Evolutionary conservation across 1,140 invertebrate genomes (phyloP).

Genomic region (Colletes gigas): DNA sequence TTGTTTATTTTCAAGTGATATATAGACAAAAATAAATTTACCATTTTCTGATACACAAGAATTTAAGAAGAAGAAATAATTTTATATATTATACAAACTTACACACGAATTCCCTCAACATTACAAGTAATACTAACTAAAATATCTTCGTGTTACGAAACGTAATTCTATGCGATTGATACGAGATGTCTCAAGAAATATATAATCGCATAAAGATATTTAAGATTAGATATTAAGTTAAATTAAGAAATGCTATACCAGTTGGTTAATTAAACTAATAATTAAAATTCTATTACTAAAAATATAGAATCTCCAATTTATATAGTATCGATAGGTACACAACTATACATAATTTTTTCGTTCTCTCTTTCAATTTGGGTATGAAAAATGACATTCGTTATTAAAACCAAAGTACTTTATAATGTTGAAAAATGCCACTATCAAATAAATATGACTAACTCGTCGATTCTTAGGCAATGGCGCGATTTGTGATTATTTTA

Average conservation of each 20-base stretch:
- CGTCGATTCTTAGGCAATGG: background rate
- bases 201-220: slow-evolving; percentile 28
- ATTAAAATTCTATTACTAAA: background rate
- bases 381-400: background rate
- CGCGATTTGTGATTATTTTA: background rate
- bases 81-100: slow-evolving; percentile 17
- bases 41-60: slow-evolving; percentile 25
- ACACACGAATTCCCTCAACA: slow-evolving; percentile 5
- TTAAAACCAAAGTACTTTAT: too few species aligned
- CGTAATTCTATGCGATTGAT: slow-evolving; percentile 6
- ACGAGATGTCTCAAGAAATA: slow-evolving; percentile 36
- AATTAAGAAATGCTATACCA: slow-evolving; percentile 2
- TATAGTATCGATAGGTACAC: background rate
- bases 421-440: slow-evolving; percentile 15
- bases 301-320: slow-evolving; percentile 1
- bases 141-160: slow-evolving; percentile 7
- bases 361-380: background rate
- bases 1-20: slow-evolving; percentile 29
- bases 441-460: slow-evolving; percentile 22
- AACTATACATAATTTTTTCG: slow-evolving; percentile 11
- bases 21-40: slow-evolving; percentile 39
- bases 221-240: slow-evolving; percentile 3
- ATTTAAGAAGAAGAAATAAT: slow-evolving; percentile 27
- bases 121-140: slow-evolving; percentile 16
- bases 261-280: slow-evolving; percentile 13